Conservation (phyloP, 2,113 vertebrate species). For the Epinephelus fuscoguttatus region DNA sequence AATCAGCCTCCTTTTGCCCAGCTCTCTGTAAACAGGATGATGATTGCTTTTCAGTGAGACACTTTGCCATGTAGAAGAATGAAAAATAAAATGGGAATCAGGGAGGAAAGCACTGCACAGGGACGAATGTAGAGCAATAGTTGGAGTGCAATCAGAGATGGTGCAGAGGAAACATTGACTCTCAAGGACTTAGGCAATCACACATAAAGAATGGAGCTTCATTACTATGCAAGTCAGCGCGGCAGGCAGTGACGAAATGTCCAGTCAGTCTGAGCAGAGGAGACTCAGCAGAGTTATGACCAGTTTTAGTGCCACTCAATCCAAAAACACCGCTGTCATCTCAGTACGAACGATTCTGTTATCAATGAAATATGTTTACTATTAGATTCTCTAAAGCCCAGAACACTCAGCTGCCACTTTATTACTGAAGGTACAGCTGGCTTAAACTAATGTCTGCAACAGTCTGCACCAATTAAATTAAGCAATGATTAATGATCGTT, state of each 20-base stretch:
- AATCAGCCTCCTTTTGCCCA: slow-evolving; percentile 1
- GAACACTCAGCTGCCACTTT: background rate
- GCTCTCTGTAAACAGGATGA: slow-evolving; percentile 11
- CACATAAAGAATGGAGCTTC: slow-evolving; percentile 39
- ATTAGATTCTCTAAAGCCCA: background rate
- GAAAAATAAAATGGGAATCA: slow-evolving; percentile 13
- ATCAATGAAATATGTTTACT: background rate
- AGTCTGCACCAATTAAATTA: background rate
- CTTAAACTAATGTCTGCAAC: background rate
- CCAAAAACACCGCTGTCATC: slow-evolving; percentile 4
- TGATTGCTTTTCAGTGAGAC: slow-evolving; percentile 39
- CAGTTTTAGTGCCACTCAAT: slow-evolving; percentile 32
- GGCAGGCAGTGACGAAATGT: slow-evolving; percentile 43
- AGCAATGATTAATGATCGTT: background rate
- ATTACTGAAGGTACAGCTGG: background rate
- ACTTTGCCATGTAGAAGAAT: slow-evolving; percentile 6
- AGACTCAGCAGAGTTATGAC: slow-evolving; percentile 19
- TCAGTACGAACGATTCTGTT: background rate
- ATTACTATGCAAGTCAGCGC: slow-evolving; percentile 65
- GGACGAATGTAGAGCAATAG: background rate
- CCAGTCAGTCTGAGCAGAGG: slow-evolving; percentile 50
- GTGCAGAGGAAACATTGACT: slow-evolving; percentile 36
- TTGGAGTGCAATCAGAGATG: slow-evolving; percentile 26
- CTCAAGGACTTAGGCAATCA: slow-evolving; percentile 59
- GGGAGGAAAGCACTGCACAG: background rate